A percentile compares a stretch with the other conserved stretches of the same genome.
Conservation (phyloP, 1,140 invertebrate genomes). For the Drosophila littoralis region DNA sequence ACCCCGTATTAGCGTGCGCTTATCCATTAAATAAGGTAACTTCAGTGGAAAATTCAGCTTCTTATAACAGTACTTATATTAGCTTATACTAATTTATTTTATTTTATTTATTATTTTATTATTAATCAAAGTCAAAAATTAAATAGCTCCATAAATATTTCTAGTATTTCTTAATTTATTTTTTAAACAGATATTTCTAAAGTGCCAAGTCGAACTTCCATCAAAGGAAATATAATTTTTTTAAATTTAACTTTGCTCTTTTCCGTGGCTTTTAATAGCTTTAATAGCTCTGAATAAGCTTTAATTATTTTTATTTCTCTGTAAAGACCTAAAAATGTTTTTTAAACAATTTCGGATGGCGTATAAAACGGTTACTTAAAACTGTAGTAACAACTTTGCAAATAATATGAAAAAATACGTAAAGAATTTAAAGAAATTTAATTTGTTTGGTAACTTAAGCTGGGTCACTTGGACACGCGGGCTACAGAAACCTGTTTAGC, state of each 20-base stretch:
- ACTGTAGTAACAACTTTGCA: constrained; percentile 5
- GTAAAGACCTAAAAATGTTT: neutral
- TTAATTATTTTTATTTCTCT: constrained; percentile 2
- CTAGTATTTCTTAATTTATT: too few relatives aligned
- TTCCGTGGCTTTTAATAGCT: neutral
- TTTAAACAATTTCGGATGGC: neutral
- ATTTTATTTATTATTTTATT: too few relatives aligned
- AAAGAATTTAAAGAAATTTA: neutral
- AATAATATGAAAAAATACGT: neutral
- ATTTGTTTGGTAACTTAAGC: constrained; percentile 9
- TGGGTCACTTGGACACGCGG: neutral
- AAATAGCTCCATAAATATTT: neutral
- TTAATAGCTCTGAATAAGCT: constrained; percentile 3
- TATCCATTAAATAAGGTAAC: too few relatives aligned
- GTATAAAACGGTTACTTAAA: constrained; percentile 26
- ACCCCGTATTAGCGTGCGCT: too few relatives aligned
- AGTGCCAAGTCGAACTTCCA: neutral
- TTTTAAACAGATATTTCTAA: too few relatives aligned
- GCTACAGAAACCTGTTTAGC: neutral
- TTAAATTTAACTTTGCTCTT: neutral
- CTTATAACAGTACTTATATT: too few relatives aligned
- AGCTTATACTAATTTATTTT: too few relatives aligned
- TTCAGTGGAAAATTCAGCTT: too few relatives aligned
- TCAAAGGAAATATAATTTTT: neutral
- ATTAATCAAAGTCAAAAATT: too few relatives aligned